Evolutionary conservation across 2,113 vertebrate genomes (phyloP).

Genomic region (Haemorhous mexicanus): DNA sequence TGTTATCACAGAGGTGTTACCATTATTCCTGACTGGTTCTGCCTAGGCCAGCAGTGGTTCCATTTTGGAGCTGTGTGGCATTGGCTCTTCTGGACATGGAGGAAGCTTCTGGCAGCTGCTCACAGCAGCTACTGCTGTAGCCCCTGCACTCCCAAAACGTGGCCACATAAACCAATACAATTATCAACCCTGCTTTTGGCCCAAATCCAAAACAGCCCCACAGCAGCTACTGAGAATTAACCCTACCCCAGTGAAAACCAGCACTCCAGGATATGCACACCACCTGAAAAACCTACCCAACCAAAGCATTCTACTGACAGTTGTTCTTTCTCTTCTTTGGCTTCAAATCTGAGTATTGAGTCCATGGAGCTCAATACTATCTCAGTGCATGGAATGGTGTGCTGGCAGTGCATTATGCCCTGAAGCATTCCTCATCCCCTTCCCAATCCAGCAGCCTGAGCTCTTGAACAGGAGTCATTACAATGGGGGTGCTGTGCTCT

Average conservation of each 20-base stretch:
- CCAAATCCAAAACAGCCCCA: not conserved
- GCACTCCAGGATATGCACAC: not conserved
- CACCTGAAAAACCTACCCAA: not conserved
- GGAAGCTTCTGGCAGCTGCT: not conserved
- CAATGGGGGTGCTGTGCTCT: not conserved
- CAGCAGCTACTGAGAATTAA: not conserved
- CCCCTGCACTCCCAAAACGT: not conserved
- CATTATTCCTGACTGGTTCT: no score
- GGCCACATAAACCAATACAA: not conserved
- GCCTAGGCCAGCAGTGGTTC: no score
- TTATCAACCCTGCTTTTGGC: not conserved
- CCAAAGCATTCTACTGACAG: not conserved
- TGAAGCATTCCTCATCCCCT: not conserved
- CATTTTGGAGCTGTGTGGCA: no score
- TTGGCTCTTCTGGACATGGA: no score
- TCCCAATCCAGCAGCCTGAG: not conserved
- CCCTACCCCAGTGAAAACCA: not conserved
- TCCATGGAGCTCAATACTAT: not conserved
- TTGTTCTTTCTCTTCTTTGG: not conserved
- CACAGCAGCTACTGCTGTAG: not conserved
- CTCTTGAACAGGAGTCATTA: slow-evolving; percentile 15
- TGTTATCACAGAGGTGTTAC: no score
- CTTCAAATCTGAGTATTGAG: not conserved
- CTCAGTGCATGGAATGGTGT: not conserved
- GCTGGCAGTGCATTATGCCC: not conserved